Evolutionary conservation across 2,113 vertebrate species (phyloP), one percentile per base, ranked within the genome.

Genomic region (Xiphorhynchus elegans): DNA sequence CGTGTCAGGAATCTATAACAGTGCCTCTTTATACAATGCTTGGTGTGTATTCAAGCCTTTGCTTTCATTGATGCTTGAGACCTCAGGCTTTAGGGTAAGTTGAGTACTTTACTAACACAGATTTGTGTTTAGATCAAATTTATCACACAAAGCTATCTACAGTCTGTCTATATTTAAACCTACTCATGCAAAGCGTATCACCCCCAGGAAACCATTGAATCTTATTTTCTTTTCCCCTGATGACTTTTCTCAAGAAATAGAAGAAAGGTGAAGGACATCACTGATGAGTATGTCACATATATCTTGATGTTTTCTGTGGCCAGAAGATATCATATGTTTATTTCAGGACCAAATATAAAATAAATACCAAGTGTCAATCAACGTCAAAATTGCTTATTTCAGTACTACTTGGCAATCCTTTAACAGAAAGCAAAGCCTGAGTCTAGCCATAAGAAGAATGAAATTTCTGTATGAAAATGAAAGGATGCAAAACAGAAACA

Each of bases 11-110:
- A 93, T 90, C 92, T 75, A 15, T 91, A 94, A 46, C 52, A 13
- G 6, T 75, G 20, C 40, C 13, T 89, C 89, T 94, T 94, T 82
- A 82, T 69, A 82, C 60, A 69, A 10, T 24, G 89, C 44, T 68
- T 82, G 28, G 75, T 87, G 56, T 70, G 52, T 79, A 63, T 83
- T 86, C 88, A 94, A 92, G 75, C 47, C 53, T 95, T 91, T 79
- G 82, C 40, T 40, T n/a, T 89, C 91, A 82, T 40, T 87, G 84
- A 95, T 81, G 63, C 66, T 89, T 24, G 59, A 84, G 84, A 89
- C 85, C 68, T 89, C 56, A 72, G 47, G 78, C 67, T 69, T 20
- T 62, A 73, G 59, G 42, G 23, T 76, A 69, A 59, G 55, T 88
- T 3, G 2, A 84, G 49, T 67, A 53, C 42, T 92, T 92, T 28